Evolutionary conservation across 2,113 vertebrate species (phyloP), one percentile per base, ranked within the genome.

Genomic region (Cyanoderma ruficeps): DNA sequence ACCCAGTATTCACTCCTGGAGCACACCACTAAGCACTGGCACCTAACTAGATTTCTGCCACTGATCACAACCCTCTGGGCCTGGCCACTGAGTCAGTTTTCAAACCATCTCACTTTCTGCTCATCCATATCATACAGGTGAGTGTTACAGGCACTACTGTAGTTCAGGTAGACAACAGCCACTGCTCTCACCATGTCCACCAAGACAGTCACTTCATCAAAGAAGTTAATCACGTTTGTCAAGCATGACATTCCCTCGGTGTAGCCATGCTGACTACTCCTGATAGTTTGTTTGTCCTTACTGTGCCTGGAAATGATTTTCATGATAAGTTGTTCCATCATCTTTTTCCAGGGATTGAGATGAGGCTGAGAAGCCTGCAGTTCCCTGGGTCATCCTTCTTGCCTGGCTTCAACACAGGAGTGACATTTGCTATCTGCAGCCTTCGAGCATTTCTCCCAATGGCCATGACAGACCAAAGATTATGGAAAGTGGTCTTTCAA

Each of bases 401-500:
- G 46, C 42, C 21, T 13, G 30, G 41, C 27, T 82, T 86, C 17
- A 64, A 74, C 30, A 53, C 3, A 77, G 27, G 7, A 92, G 47
- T 15, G 33, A 31, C 11, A 39, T 28, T 35, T 59, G 9, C 10
- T 41, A 47, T 83, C 35, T 83, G 11, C 61, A 75, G 35, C 47
- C 33, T 75, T 83, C 0, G 0, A 46, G 27, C 15, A 53, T n/a
- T 68, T 71, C 42, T 77, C 10, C 17, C 10, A 71, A 0, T 44
- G 7, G 14, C 39, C 39, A 35, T 28, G 18, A 76, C 2, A 8
- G 4, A 70, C 22, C 15, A 56, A 61, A 28, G 42, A 39, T 41
- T 61, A 71, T 22, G 13, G 21, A 44, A 25, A 82, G 16, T 21
- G 41, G 10, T 70, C 41, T 74, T 24, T 8, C 18, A 85, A 25